These are phyloP conservation scores for Drosophila parabipectinata DNA, from an alignment of 1,140 invertebrate genomes.

Conservation along the genomic window DNA sequence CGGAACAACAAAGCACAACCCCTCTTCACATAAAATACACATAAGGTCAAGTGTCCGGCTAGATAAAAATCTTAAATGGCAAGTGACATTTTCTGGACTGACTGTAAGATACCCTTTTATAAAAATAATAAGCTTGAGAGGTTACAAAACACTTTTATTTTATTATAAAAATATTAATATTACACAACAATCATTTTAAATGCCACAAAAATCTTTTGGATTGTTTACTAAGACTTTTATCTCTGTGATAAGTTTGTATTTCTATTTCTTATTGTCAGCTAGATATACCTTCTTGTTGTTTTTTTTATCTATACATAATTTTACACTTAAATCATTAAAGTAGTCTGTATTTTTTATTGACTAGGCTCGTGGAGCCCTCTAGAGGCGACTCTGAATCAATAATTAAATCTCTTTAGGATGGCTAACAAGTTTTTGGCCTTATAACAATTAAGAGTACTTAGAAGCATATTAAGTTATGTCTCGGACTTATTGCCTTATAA, in stretches of 20 bases:
- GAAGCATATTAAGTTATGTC: not conserved
- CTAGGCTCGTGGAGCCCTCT: not conserved
- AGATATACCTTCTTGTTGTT: not conserved
- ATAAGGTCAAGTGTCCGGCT: constrained; percentile 21
- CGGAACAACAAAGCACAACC: constrained; percentile 16
- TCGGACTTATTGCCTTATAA: not conserved
- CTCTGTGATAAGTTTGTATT: not conserved
- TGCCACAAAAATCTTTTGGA: not conserved
- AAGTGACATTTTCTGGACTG: not conserved
- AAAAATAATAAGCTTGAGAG: not conserved
- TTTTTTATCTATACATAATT: not conserved
- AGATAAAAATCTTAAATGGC: constrained; percentile 21
- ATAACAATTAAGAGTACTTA: not conserved
- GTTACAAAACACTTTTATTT: not conserved
- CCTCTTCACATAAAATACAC: constrained; percentile 6
- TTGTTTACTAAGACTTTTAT: not conserved
- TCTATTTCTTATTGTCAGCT: not conserved
- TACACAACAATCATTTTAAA: constrained; percentile 1
- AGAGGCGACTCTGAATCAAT: not conserved
- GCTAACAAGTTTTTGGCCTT: not conserved
- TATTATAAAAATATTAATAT: not conserved
- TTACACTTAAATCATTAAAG: no score
- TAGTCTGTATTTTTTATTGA: not conserved
- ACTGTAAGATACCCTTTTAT: constrained; percentile 7
- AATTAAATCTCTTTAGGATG: not conserved